These are phyloP conservation scores for Nemoura dubitans DNA, from an alignment of 2,888 invertebrate genomes.

Conservation along the genomic window DNA sequence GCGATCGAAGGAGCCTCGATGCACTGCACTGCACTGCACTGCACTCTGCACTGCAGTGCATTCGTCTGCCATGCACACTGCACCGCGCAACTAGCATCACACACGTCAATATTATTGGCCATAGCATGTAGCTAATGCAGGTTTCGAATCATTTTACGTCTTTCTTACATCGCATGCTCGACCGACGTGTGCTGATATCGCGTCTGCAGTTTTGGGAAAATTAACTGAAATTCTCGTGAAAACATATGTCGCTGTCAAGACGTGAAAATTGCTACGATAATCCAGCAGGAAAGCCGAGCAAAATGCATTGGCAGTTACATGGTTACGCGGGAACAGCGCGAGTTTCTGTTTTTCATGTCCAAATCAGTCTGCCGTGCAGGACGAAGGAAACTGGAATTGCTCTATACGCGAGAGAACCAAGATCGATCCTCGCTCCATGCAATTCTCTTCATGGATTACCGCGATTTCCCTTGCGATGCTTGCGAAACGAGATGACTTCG, in stretches of 20 bases:
- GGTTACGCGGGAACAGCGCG: neutral
- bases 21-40: neutral
- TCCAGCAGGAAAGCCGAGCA: neutral
- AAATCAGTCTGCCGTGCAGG: neutral
- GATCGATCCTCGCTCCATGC: neutral
- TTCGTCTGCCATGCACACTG: neutral
- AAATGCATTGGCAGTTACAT: neutral
- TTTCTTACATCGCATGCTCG: neutral
- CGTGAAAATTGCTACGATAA: neutral
- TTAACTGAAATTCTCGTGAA: neutral
- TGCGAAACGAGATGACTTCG: neutral
- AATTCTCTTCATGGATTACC: neutral
- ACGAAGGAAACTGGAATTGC: neutral
- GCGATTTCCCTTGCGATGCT: neutral
- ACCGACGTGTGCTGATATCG: neutral
- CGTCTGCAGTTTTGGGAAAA: neutral
- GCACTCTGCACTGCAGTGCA: neutral
- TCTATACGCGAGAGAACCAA: neutral
- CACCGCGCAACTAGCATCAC: neutral
- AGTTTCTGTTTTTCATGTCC: neutral
- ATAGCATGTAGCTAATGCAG: neutral
- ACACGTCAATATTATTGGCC: neutral
- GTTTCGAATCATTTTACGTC: neutral
- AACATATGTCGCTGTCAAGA: neutral
- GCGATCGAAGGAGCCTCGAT: neutral